Evolutionary conservation across 2,888 invertebrate genomes (phyloP).

Genomic region (Chaitophorus viminalis): DNA sequence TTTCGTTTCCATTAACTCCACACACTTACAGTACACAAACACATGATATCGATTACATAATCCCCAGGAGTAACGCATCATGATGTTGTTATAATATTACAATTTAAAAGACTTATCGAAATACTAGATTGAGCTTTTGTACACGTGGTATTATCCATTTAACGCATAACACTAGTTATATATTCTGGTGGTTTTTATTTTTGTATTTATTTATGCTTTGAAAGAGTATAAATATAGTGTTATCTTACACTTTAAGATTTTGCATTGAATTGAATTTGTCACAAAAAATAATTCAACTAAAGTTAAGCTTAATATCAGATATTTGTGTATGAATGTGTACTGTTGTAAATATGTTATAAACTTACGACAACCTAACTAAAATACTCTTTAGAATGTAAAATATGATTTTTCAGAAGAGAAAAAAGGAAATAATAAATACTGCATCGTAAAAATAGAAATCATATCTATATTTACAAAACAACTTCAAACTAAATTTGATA

Average conservation of each 20-base stretch:
- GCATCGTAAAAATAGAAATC: too few relatives aligned
- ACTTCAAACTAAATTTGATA: too few relatives aligned
- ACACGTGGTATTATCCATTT: background rate
- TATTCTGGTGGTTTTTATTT: background rate
- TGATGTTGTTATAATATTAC: constrained; percentile 14
- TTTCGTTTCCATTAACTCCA: constrained; percentile 2
- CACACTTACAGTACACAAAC: constrained; percentile 4
- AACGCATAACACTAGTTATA: background rate
- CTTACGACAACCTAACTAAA: too few relatives aligned
- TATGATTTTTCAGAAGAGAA: too few relatives aligned
- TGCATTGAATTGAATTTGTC: background rate
- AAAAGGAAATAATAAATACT: too few relatives aligned
- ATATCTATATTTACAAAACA: too few relatives aligned
- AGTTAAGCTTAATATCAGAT: too few relatives aligned
- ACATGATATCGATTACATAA: constrained; percentile 18
- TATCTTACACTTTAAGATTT: background rate
- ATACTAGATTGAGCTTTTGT: background rate
- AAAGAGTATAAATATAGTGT: background rate
- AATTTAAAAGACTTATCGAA: background rate
- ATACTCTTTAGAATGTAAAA: too few relatives aligned
- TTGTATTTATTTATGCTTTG: background rate
- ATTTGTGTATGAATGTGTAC: too few relatives aligned
- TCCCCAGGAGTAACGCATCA: constrained; percentile 1
- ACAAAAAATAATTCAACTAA: too few relatives aligned
- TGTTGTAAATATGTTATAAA: too few relatives aligned